Percentiles rank a stretch among this genome's conserved stretches.
phyloP scores from a whole-genome alignment of 1,140 invertebrate genomes.

The Drosophila oshimai region DNA sequence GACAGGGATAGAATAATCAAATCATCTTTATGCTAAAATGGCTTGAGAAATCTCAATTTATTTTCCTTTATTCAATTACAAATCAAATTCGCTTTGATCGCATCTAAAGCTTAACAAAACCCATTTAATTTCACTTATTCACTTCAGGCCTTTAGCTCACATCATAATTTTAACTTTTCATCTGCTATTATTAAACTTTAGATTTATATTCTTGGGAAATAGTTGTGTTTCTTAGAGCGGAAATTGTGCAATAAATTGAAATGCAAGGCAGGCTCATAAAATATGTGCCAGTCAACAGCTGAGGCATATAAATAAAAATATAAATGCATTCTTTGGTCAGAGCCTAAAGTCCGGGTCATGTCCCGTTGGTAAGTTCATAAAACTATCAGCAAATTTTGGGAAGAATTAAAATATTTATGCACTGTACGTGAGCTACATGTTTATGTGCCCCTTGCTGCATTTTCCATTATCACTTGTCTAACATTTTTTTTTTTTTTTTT shows the following conservation, averaged over 20 bases:
- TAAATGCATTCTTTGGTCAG: slow-evolving; percentile 3
- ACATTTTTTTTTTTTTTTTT: background rate
- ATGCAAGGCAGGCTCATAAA: slow-evolving; percentile 54
- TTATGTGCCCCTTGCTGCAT: slow-evolving; percentile 22
- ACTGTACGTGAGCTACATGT: slow-evolving; percentile 60
- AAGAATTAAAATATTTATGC: slow-evolving; percentile 75
- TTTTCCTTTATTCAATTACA: slow-evolving; percentile 8
- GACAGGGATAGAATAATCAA: slow-evolving; percentile 9
- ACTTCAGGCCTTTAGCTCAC: background rate
- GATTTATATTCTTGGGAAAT: background rate
- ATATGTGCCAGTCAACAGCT: slow-evolving; percentile 38
- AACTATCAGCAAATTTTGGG: slow-evolving; percentile 72
- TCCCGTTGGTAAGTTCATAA: slow-evolving; percentile 42
- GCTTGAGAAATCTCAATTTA: background rate
- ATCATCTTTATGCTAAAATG: background rate
- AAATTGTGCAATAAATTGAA: slow-evolving; percentile 74
- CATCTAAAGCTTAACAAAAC: background rate
- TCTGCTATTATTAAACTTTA: background rate
- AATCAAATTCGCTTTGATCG: background rate
- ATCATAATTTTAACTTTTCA: slow-evolving; percentile 20
- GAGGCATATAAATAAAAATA: slow-evolving; percentile 28
- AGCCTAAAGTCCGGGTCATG: slow-evolving; percentile 1
- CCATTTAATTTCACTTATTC: slow-evolving; percentile 1
- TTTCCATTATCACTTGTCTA: background rate
- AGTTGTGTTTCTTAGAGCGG: slow-evolving; percentile 17